Percentiles rank a stretch among this genome's conserved stretches.
Conservation (phyloP, 2,113 vertebrate genomes). For the Delphinapterus leucas region DNA sequence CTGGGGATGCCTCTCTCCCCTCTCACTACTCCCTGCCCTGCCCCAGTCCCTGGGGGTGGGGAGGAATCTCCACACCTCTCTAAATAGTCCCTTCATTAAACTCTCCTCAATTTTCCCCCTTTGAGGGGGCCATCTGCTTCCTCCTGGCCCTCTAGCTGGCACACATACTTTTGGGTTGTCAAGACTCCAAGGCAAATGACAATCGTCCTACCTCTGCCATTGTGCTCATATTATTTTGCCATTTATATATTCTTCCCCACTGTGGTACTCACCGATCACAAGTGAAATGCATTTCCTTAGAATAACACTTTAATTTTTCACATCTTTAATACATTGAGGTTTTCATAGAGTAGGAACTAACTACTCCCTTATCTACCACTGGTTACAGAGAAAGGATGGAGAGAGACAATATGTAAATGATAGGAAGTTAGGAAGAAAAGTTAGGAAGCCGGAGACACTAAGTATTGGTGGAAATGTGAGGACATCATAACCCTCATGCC, state of each 20-base stretch:
- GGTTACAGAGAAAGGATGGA: neutral
- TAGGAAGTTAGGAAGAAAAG: neutral
- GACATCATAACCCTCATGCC: neutral
- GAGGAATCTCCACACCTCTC: neutral
- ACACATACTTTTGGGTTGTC: neutral
- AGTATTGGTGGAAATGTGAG: neutral
- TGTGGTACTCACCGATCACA: neutral
- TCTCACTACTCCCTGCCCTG: neutral
- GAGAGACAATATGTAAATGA: neutral
- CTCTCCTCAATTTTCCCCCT: neutral
- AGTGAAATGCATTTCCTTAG: neutral
- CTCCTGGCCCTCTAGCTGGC: neutral
- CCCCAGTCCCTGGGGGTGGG: neutral
- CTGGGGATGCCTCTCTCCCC: neutral
- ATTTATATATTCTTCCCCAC: neutral
- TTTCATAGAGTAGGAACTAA: neutral
- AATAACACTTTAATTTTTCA: neutral
- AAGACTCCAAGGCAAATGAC: neutral
- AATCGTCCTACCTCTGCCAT: neutral
- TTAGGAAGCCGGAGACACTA: neutral
- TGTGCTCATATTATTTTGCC: neutral
- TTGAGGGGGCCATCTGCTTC: neutral
- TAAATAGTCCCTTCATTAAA: neutral
- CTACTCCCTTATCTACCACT: neutral
- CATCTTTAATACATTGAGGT: neutral